Base-by-base conservation (phyloP, 2,888 invertebrate genomes). In the Caenorhabditis wallacei region DNA sequence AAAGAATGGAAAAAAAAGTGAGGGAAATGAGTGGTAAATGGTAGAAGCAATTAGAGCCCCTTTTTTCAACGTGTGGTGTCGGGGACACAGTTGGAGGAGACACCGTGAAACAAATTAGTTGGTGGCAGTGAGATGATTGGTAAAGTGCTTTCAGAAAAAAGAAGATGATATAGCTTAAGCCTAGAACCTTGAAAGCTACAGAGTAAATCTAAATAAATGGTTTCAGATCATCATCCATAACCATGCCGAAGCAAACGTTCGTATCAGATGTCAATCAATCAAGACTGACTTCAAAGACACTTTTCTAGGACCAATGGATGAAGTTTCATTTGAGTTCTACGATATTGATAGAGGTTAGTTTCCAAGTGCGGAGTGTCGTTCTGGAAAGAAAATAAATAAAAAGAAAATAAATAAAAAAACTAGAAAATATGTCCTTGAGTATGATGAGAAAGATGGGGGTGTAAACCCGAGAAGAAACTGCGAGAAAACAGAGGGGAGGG, bases 181-280 rank as follows among this genome's bases (percentile, higher is more conserved):
- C 30, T 3, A 8, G n/a, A n/a, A n/a, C 3, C 8, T 30, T 30
- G 30, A 30, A 30, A 30, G n/a, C n/a, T n/a, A n/a, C n/a, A n/a
- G n/a, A 30, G 30, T 5, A 30, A 30, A 30, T 30, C 4, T 30
- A 30, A 30, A 30, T 30, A 5, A 8, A 3, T 10, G 13, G 11
- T 85, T 84, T 30, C 78, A 87, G 87, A 80, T 87, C 10, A 72
- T 66, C 30, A 81, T 88, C 22, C 81, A 83, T 48, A 88, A 88
- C 53, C 71, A 82, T 30, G 81, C 85, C 13, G 85, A 82, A 20
- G 84, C 85, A 5, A 88, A 86, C 48, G 61, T 88, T n/a, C 64
- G 80, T 11, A 68, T 88, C 8, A 78, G 82, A 20, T 88, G 88
- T 59, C 88, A 86, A 53, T 85, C 84, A 0, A 53, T 86, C 22